phyloP scores from a whole-genome alignment of 1,140 invertebrate genomes.

The Drosophila eugracilis region DNA sequence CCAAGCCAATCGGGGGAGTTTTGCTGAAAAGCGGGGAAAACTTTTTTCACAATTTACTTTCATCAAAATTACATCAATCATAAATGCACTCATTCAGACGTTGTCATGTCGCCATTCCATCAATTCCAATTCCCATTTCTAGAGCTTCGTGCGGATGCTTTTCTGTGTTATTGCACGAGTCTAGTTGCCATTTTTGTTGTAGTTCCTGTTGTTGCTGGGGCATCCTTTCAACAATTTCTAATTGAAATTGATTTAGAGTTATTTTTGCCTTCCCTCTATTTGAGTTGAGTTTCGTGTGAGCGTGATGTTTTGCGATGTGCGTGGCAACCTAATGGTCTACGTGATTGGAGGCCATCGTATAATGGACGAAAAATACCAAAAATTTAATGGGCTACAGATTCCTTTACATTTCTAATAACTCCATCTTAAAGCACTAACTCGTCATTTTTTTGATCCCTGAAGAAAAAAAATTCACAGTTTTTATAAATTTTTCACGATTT shows the following conservation, averaged over 20 bases:
- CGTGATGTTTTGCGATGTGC: conserved; percentile 19
- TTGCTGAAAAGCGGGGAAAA: conserved; percentile 47
- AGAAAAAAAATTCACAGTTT: too few relatives aligned
- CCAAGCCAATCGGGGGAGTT: conserved; percentile 9
- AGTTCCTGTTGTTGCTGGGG: conserved; percentile 43
- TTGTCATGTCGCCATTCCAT: conserved; percentile 60
- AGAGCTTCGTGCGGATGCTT: conserved; percentile 54
- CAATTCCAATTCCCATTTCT: conserved; percentile 67
- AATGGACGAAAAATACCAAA: not conserved
- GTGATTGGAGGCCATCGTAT: conserved; percentile 14
- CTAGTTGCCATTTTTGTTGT: conserved; percentile 18
- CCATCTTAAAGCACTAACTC: not conserved
- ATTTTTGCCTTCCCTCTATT: conserved; percentile 48
- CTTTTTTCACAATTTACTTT: conserved; percentile 64
- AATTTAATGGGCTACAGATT: not conserved
- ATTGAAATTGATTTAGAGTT: conserved; percentile 79
- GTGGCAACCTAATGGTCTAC: conserved; percentile 28
- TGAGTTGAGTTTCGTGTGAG: conserved; percentile 11
- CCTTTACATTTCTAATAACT: not conserved
- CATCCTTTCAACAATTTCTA: conserved; percentile 75
- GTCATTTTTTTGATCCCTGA: too few relatives aligned
- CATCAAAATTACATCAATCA: conserved; percentile 81
- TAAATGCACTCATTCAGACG: conserved; percentile 74
- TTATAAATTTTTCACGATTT: not conserved
- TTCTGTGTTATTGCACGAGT: conserved; percentile 22